These are phyloP conservation scores for Nesogale talazaci DNA, from an alignment of 2,113 vertebrate species.

Conservation along the genomic window DNA sequence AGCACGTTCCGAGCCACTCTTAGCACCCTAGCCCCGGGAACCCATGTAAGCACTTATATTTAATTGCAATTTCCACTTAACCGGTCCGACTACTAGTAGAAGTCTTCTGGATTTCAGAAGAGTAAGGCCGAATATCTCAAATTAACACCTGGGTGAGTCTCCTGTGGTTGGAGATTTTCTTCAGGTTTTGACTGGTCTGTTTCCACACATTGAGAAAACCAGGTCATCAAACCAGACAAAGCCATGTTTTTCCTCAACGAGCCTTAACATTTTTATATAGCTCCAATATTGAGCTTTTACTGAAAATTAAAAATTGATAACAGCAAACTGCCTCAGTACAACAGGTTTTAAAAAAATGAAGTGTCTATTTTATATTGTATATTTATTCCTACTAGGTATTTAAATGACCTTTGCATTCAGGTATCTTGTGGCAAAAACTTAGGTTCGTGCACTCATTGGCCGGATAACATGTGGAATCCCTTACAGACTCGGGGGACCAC, in stretches of 20 bases:
- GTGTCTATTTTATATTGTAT: slow-evolving; percentile 67
- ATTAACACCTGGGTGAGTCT: neutral
- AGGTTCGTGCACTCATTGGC: slow-evolving; percentile 41
- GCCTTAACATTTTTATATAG: slow-evolving; percentile 78
- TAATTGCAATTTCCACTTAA: slow-evolving; percentile 51
- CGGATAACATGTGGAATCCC: neutral
- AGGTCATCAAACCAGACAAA: slow-evolving; percentile 53
- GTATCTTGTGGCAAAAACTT: slow-evolving; percentile 59
- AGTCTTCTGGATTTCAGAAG: slow-evolving; percentile 45
- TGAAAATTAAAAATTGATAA: slow-evolving; percentile 67
- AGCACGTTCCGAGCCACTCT: slow-evolving; percentile 17
- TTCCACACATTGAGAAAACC: slow-evolving; percentile 60
- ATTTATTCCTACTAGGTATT: slow-evolving; percentile 59
- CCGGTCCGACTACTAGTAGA: neutral
- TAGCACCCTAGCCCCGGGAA: slow-evolving; percentile 46
- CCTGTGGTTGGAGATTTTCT: slow-evolving; percentile 24
- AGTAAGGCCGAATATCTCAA: slow-evolving; percentile 39
- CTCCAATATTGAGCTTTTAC: slow-evolving; percentile 62
- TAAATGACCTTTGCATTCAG: slow-evolving; percentile 64
- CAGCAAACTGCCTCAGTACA: slow-evolving; percentile 12
- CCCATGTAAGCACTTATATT: slow-evolving; percentile 66
- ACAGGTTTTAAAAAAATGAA: slow-evolving; percentile 29
- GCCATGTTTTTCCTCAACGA: slow-evolving; percentile 74
- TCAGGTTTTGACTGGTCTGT: slow-evolving; percentile 41
- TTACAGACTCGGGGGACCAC: neutral